phyloP scores from a whole-genome alignment of 2,797 vertebrate genomes.

The Toxotes lorentzi region DNA sequence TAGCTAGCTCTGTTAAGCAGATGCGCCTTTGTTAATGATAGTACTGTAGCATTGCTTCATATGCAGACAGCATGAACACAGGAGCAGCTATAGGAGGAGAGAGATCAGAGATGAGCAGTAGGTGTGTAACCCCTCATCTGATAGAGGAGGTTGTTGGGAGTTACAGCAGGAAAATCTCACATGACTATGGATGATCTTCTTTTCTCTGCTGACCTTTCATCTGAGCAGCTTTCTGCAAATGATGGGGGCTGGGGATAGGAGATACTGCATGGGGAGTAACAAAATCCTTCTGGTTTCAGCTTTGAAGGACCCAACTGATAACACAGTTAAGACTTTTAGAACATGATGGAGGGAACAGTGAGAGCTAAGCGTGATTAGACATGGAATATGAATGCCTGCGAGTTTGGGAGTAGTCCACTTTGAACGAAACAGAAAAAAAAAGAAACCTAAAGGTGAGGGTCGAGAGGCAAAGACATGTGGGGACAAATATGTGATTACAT shows the following conservation, averaged over 20 bases:
- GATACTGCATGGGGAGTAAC: not conserved
- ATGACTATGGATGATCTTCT: slow-evolving; percentile 48
- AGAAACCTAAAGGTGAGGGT: not conserved
- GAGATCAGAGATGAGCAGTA: slow-evolving; percentile 26
- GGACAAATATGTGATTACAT: slow-evolving; percentile 15
- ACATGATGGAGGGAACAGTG: slow-evolving; percentile 3
- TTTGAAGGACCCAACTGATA: slow-evolving; percentile 18
- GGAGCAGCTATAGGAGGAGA: slow-evolving; percentile 30
- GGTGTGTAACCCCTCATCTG: slow-evolving; percentile 30
- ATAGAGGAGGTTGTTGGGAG: slow-evolving; percentile 7
- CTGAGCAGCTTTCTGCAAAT: slow-evolving; percentile 30
- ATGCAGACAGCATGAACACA: slow-evolving; percentile 33
- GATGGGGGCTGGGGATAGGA: not conserved
- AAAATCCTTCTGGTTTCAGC: slow-evolving; percentile 34
- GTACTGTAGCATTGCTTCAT: slow-evolving; percentile 42
- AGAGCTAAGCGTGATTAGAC: slow-evolving; percentile 4
- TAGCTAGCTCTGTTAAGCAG: slow-evolving; percentile 70
- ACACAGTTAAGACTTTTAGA: slow-evolving; percentile 7
- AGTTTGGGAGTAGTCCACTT: not conserved
- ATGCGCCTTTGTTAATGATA: slow-evolving; percentile 71
- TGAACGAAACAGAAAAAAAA: not conserved
- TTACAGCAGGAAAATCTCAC: slow-evolving; percentile 20
- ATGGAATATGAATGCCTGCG: not conserved
- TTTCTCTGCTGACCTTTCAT: slow-evolving; percentile 54
- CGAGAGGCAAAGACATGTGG: slow-evolving; percentile 3